These are phyloP conservation scores for Drosophila robusta DNA, from an alignment of 2,888 invertebrate genomes.

Conservation along the genomic window DNA sequence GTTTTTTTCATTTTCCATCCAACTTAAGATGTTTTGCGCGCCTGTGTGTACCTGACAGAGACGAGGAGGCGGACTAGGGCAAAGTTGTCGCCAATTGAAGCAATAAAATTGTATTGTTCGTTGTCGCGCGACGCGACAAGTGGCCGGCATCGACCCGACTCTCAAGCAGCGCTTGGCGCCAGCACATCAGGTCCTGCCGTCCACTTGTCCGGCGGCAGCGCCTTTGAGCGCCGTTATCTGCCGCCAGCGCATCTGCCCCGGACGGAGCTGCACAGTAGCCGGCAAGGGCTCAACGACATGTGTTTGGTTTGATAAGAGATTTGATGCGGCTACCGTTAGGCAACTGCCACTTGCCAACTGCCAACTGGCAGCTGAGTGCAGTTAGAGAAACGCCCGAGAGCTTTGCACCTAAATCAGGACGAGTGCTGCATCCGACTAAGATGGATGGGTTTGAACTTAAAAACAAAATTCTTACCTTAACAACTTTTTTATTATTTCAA, in stretches of 20 bases:
- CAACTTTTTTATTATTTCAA: no score
- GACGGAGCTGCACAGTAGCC: constrained; percentile 53
- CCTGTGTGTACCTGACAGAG: constrained; percentile 31
- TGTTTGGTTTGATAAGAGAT: constrained; percentile 70
- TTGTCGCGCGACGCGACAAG: constrained; percentile 72
- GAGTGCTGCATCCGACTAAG: not conserved
- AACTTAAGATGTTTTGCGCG: constrained; percentile 60
- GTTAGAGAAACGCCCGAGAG: not conserved
- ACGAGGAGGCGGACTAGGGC: not conserved
- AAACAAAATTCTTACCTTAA: no score
- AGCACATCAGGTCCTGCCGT: constrained; percentile 25
- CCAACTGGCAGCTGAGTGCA: not conserved
- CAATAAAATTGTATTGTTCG: constrained; percentile 74
- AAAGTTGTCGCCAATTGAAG: constrained; percentile 76
- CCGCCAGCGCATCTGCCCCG: constrained; percentile 63
- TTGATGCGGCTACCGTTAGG: constrained; percentile 45
- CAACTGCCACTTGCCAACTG: constrained; percentile 1
- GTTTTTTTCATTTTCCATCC: constrained; percentile 57
- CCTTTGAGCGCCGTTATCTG: constrained; percentile 61
- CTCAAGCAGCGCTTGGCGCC: constrained; percentile 63
- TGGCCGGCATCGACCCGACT: constrained; percentile 37
- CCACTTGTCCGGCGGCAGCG: constrained; percentile 1
- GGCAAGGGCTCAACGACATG: constrained; percentile 53
- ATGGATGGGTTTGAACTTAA: no score
- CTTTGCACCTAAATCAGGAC: not conserved